phyloP scores from a whole-genome alignment of 2,888 invertebrate species.

The Dasypogon diadema region DNA sequence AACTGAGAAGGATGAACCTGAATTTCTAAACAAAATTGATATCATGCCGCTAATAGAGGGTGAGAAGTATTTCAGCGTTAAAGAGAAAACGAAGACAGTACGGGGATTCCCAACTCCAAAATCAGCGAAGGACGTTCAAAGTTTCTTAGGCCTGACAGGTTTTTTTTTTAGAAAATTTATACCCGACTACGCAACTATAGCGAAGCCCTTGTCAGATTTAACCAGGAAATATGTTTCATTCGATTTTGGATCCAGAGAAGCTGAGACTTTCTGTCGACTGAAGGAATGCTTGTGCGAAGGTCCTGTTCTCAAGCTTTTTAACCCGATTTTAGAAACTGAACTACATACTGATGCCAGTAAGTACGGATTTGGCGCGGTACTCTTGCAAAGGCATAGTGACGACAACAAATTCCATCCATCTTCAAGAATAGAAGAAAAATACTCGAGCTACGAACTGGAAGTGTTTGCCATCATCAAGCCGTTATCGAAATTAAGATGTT shows the following conservation, averaged over 20 bases:
- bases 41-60: too few species aligned
- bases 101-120: not conserved
- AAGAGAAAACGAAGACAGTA: not conserved
- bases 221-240: slow-evolving; percentile 42
- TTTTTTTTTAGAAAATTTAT: slow-evolving; percentile 1
- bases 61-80: too few species aligned
- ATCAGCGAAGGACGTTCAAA: not conserved
- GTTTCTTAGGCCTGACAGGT: not conserved
- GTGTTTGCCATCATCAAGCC: slow-evolving; percentile 12
- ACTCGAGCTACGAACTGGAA: slow-evolving; percentile 1
- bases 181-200: not conserved
- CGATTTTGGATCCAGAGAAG: slow-evolving; percentile 53
- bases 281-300: slow-evolving; percentile 16
- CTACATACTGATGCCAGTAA: too few species aligned
- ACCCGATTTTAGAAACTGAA: slow-evolving; percentile 15
- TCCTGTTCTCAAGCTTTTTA: slow-evolving; percentile 21
- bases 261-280: slow-evolving; percentile 56
- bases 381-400: not conserved
- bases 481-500: not conserved
- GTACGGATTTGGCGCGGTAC: slow-evolving; percentile 5
- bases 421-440: slow-evolving; percentile 23
- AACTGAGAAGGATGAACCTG: too few species aligned
- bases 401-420: slow-evolving; percentile 12
- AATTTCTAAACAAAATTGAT: too few species aligned
- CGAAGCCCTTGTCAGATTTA: not conserved